Evolutionary conservation across 2,888 invertebrate genomes (phyloP).

Genomic region (Arenicola marina): DNA sequence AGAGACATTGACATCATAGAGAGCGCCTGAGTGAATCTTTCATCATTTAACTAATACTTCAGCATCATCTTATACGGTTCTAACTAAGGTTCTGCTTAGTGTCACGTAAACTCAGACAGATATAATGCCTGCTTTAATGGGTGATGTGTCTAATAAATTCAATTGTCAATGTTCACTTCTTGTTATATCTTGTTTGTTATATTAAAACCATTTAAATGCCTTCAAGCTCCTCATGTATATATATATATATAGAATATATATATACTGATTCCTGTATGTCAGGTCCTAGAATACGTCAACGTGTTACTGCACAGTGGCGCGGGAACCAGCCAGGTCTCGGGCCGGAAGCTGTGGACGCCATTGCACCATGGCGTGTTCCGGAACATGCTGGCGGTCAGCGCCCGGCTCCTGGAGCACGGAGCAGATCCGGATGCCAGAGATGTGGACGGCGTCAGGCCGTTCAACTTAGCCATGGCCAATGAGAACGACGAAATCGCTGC

Average conservation of each 20-base stretch:
- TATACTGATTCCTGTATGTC: background rate
- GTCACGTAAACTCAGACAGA: too few species aligned
- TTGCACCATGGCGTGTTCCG: constrained; percentile 45
- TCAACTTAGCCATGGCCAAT: constrained; percentile 41
- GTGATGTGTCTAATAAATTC: too few species aligned
- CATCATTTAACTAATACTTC: too few species aligned
- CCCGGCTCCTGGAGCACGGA: constrained; percentile 43
- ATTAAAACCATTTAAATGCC: too few species aligned
- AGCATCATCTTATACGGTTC: too few species aligned
- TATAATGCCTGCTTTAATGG: too few species aligned
- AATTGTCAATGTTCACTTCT: too few species aligned
- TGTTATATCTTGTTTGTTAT: too few species aligned
- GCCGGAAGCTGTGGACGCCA: constrained; percentile 39
- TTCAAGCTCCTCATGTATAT: too few species aligned
- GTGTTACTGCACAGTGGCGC: constrained; percentile 45
- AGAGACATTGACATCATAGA: too few species aligned
- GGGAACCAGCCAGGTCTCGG: constrained; percentile 36
- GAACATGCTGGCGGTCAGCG: constrained; percentile 41
- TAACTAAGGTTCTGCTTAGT: too few species aligned
- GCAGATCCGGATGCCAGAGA: constrained; percentile 44
- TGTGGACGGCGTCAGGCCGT: constrained; percentile 36
- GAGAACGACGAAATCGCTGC: constrained; percentile 45
- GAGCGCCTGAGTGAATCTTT: too few species aligned
- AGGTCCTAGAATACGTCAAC: background rate
- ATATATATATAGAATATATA: background rate